These are phyloP conservation scores for Stenotaenia linearis DNA, from an alignment of 2,888 invertebrate genomes.

Conservation along the genomic window DNA sequence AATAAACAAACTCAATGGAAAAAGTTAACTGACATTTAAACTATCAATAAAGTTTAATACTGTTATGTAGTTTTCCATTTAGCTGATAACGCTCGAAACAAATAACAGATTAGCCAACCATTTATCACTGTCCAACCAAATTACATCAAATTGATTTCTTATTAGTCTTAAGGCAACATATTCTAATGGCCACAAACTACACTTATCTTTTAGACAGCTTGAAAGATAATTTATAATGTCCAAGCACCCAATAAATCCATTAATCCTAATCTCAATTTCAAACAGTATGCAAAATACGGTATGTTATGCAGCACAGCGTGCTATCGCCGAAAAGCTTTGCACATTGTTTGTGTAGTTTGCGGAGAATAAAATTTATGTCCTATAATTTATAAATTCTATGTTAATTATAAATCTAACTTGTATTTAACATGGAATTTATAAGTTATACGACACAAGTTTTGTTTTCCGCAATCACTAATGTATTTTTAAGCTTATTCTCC, in stretches of 20 bases:
- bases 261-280: not conserved
- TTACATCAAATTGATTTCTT: conserved; percentile 13
- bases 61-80: not conserved
- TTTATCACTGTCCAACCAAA: conserved; percentile 7
- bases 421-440: no score
- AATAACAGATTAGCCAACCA: conserved; percentile 8
- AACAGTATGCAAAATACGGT: not conserved
- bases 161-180: not conserved
- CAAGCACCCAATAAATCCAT: not conserved
- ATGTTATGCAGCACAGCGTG: no score
- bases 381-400: no score
- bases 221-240: not conserved
- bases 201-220: not conserved
- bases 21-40: not conserved
- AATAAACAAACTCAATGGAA: not conserved
- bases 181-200: conserved; percentile 10
- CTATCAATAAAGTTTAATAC: no score
- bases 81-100: not conserved
- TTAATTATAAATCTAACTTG: no score
- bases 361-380: no score
- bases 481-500: no score
- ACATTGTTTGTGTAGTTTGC: no score
- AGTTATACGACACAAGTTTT: no score
- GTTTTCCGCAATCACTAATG: no score
- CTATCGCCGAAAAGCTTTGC: no score